Evolutionary conservation across 2,888 invertebrate species (phyloP), one percentile per base, ranked within the genome.

Genomic region (Tenthredo amoena): DNA sequence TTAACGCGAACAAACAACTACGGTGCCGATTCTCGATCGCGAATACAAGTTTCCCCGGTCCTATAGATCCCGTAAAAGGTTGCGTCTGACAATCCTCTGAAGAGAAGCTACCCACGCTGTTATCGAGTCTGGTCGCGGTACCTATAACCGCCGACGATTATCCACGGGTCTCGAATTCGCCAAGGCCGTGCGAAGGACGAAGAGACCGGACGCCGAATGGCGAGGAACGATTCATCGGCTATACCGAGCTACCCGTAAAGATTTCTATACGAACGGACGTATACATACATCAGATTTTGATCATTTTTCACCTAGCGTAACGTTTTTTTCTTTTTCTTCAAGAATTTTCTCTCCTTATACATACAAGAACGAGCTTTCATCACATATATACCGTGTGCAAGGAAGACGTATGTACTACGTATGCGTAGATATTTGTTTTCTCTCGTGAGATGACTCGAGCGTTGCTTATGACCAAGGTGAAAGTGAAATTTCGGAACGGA

Each of bases 401-500:
- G 10, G 15, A 15, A n/a, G 0, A 55, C n/a, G 55, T 55, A 55
- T 7, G n/a, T n/a, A n/a, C n/a, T 55, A 55, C 5, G 50, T 55
- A 6, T 55, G 4, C 18, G 34, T 62, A 6, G 43, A n/a, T 18
- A 77, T 77, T 50, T 34, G 77, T 77, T 77, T 77, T 77, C 77
- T 77, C 50, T 55, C 31, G 77, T 34, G 77, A 40, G 77, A 77
- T 50, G 77, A 55, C 31, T 77, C 34, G n/a, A 21, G 55, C 40
- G 43, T 43, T 40, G 55, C 55, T 77, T 77, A 26, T 26, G 77
- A 77, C 77, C 77, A 77, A 77, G 18, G 77, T 77, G 77, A 77
- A 47, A 77, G 77, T 77, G 77, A 77, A 77, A 77, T 77, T 77
- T 77, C 77, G 77, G 77, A 55, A 77, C 34, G 77, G 9, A 50